phyloP scores from a whole-genome alignment of 2,113 vertebrate genomes.

The Corynorhinus townsendii region DNA sequence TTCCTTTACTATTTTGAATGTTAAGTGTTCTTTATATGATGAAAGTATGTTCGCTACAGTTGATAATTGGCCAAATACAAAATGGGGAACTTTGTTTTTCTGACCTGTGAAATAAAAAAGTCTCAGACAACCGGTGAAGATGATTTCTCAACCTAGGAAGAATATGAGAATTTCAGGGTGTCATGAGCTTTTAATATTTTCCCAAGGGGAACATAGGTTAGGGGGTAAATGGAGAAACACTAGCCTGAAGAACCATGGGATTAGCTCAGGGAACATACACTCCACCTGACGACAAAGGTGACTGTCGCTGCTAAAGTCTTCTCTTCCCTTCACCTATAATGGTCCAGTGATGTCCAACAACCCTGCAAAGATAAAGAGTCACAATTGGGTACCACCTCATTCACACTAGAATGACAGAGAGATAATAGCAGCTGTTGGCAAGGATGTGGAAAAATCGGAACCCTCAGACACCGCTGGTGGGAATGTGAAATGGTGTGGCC shows the following conservation, averaged over 20 bases:
- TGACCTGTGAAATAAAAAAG: neutral
- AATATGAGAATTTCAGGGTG: neutral
- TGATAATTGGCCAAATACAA: neutral
- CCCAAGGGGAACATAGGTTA: neutral
- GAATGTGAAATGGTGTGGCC: neutral
- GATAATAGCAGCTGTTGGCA: neutral
- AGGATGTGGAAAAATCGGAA: too few relatives aligned
- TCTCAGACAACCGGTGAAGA: neutral
- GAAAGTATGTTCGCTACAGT: neutral
- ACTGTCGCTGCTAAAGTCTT: neutral
- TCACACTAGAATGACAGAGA: neutral
- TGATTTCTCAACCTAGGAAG: neutral
- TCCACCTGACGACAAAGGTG: neutral
- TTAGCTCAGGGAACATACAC: too few relatives aligned
- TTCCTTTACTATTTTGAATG: neutral
- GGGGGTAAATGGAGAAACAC: neutral
- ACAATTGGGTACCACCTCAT: neutral
- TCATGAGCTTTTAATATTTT: neutral
- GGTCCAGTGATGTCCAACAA: neutral
- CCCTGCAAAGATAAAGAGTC: neutral
- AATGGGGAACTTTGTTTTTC: neutral
- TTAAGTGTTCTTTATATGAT: neutral
- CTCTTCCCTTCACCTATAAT: neutral
- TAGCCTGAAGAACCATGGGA: neutral
- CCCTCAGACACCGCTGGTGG: too few relatives aligned